Evolutionary conservation across 2,113 vertebrate genomes (phyloP), one percentile per base, ranked within the genome.

Genomic region (Turdus rufiventris): DNA sequence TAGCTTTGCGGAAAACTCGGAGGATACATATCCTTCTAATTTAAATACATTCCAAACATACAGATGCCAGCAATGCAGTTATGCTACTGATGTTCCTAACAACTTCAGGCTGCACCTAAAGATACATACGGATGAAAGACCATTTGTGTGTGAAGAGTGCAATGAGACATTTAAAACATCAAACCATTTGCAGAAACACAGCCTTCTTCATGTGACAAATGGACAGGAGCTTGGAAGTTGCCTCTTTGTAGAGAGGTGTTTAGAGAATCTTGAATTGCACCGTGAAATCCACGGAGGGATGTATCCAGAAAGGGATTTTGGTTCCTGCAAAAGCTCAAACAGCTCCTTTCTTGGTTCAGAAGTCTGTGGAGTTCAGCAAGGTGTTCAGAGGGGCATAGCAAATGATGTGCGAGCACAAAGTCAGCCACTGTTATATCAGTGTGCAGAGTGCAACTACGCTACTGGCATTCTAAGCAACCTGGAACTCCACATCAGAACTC

Each of bases 61-160:
- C 77, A 72, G 36, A 6, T 97, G 96, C 58, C 78, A 83, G 7
- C 53, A 58, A 18, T 97, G 96, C 70, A 84, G 4, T 80, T 97
- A 97, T 0, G 13, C 40, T 38, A 96, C 96, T 3, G 13, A 36
- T 68, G 19, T 89, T 81, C 75, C 58, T 11, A 76, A 83, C 3
- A 51, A 93, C 79, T 90, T 96, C 5, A 93, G 87, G 73, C 16
- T 93, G 40, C 96, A 97, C 56, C 50, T 75, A 3, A 92, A 95
- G 77, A n/a, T 82, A 33, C 96, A 97, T 8, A 57, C 43, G 0
- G 63, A 54, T 21, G 62, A 85, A 76, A 91, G 20, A 54, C 70
- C 34, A 1, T 96, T 87, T 14, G 47, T n/a, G 11, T 97, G 96
- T 82, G 13, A 91, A 12, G 88, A 96, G n/a, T 94, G 93, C 70